These are phyloP conservation scores for Listronotus bonariensis DNA, from an alignment of 1,140 invertebrate species.

Conservation along the genomic window DNA sequence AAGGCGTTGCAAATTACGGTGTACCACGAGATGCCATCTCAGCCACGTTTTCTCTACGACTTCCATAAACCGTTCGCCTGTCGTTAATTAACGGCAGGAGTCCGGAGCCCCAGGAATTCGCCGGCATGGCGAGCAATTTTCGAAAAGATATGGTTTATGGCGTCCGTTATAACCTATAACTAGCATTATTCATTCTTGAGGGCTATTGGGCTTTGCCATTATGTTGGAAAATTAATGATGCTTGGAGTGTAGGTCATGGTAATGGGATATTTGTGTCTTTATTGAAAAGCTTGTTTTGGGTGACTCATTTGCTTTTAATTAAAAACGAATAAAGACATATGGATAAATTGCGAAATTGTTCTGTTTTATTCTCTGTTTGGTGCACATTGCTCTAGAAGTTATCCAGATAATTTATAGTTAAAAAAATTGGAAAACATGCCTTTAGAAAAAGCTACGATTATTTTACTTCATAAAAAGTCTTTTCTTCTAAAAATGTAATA, in stretches of 20 bases:
- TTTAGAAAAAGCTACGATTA: no score
- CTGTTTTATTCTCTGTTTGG: no score
- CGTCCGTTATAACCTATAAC: constrained; percentile 35
- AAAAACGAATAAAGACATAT: no score
- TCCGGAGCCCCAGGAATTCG: constrained; percentile 33
- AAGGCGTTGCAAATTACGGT: constrained; percentile 48
- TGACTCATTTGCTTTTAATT: no score
- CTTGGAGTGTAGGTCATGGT: no score
- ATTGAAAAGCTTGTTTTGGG: not conserved
- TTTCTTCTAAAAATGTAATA: no score
- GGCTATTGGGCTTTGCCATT: constrained; percentile 13
- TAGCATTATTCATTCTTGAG: constrained; percentile 32
- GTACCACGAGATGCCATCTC: constrained; percentile 45
- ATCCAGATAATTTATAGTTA: no score
- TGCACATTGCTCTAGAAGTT: no score
- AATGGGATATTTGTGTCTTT: constrained; percentile 2
- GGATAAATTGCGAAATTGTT: no score
- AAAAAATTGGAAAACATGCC: no score
- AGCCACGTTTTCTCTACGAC: constrained; percentile 44
- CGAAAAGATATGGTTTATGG: constrained; percentile 35
- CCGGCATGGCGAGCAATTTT: constrained; percentile 22
- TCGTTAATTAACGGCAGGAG: constrained; percentile 36
- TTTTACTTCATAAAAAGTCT: no score
- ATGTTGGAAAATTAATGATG: constrained; percentile 22
- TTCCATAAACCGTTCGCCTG: constrained; percentile 45